These are phyloP conservation scores for Glareola pratincola DNA, from an alignment of 2,113 vertebrate genomes.

Conservation along the genomic window DNA sequence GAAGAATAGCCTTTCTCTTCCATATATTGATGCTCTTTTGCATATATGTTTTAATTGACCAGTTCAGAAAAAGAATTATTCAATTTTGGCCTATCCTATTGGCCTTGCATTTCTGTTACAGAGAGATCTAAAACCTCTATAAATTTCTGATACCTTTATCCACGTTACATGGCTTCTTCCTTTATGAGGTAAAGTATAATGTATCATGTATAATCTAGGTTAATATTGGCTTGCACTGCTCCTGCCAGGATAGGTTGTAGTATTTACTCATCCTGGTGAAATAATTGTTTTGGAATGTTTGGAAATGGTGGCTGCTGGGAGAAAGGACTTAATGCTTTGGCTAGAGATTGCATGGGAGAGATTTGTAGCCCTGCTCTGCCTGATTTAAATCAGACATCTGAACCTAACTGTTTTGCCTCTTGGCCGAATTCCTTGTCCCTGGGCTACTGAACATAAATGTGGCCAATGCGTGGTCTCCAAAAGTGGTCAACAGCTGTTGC, in stretches of 20 bases:
- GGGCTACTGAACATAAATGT: not conserved
- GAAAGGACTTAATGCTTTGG: not conserved
- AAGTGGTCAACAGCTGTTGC: not conserved
- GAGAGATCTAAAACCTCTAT: not conserved
- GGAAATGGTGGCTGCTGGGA: not conserved
- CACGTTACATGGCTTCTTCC: not conserved
- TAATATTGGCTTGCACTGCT: not conserved
- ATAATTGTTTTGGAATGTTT: not conserved
- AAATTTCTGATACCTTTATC: constrained; percentile 10
- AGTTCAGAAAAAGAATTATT: not conserved
- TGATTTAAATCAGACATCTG: not conserved
- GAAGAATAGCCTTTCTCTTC: constrained; percentile 18
- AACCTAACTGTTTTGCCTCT: not conserved
- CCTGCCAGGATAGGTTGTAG: not conserved
- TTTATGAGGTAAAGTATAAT: not conserved
- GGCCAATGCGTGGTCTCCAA: not conserved
- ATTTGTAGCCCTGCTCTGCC: not conserved
- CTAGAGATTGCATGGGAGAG: not conserved
- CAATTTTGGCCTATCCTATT: not conserved
- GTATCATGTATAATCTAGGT: not conserved
- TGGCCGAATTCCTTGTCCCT: not conserved
- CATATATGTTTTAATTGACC: constrained; percentile 33
- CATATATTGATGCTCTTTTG: constrained; percentile 36
- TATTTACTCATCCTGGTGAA: not conserved
- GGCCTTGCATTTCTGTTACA: not conserved